Evolutionary conservation across 2,797 vertebrate species (phyloP), one percentile per base, ranked within the genome.

Genomic region (Botia almorhae): DNA sequence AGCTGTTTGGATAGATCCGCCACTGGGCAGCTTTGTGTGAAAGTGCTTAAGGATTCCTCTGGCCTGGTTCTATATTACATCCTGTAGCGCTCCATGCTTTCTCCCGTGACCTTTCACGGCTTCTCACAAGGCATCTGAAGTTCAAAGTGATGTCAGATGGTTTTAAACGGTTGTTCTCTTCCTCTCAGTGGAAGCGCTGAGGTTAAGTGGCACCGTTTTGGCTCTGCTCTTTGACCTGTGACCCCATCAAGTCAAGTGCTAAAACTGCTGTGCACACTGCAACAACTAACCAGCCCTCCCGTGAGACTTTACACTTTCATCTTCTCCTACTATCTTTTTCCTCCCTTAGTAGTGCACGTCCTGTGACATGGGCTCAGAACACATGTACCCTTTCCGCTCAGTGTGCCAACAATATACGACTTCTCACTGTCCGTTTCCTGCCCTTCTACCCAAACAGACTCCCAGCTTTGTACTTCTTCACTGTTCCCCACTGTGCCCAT

Each of bases 251-350:
- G 82, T 75, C 85, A 79, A 92, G 86, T 36, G 72, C 88, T 88
- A 92, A 91, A 92, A 83, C 91, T 91, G 88, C 89, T 90, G 87
- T 85, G 72, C 84, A 77, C 87, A 87, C 88, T 81, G 53, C 60
- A 67, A 73, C 84, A 85, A 80, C 87, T 88, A 82, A 58, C 78
- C 80, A 85, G 56, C 46, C 0, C 81, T 85, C 87, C 82, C 87
- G 17, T 4, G 85, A 84, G 86, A 81, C 61, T 58, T 58, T 2
- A 58, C 51, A 67, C 65, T 58, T 48, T 80, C 33, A 69, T 55
- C 65, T 17, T 58, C 69, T 67, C 63, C 65, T 64, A 70, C 7
- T 73, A 23, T 51, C 36, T 29, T 55, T 56, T 75, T 60, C 46
- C 65, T 58, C 36, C 33, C 16, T 36, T 21, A 19, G 53, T 23